Conservation (phyloP, 2,113 vertebrate species). For the Litocranius walleri region DNA sequence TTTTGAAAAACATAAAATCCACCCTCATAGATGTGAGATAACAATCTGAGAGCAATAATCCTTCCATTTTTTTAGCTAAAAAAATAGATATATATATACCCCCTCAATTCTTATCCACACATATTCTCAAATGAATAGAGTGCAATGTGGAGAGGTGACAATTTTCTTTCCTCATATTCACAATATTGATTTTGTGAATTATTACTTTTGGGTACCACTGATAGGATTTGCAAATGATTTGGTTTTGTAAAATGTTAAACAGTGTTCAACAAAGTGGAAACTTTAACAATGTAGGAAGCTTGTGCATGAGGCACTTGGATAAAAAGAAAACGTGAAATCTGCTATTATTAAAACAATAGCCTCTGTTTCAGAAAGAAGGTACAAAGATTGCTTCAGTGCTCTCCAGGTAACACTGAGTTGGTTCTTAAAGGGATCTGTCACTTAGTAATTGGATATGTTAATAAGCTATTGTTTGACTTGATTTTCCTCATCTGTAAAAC, state of each 20-base stretch:
- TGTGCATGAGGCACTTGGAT: background rate
- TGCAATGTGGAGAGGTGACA: background rate
- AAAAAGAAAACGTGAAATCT: constrained; percentile 6
- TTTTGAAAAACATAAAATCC: constrained; percentile 49
- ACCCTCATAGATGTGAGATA: background rate
- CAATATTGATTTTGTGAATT: constrained; percentile 1
- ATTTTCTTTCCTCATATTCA: background rate
- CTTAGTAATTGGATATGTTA: background rate
- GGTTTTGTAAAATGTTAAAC: background rate
- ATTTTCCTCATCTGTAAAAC: background rate
- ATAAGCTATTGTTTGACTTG: background rate
- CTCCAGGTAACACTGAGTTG: background rate
- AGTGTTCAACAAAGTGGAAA: background rate
- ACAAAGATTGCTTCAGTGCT: background rate
- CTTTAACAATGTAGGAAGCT: background rate
- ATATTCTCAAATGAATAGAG: background rate
- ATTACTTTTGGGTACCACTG: background rate
- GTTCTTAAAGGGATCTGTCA: background rate
- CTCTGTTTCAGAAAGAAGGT: background rate
- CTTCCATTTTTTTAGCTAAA: background rate
- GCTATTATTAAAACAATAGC: background rate
- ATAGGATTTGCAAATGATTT: background rate
- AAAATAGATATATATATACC: background rate
- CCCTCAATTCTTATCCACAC: background rate
- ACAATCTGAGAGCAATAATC: constrained; percentile 21